phyloP scores from a whole-genome alignment of 2,888 invertebrate species.

The Belgica antarctica region DNA sequence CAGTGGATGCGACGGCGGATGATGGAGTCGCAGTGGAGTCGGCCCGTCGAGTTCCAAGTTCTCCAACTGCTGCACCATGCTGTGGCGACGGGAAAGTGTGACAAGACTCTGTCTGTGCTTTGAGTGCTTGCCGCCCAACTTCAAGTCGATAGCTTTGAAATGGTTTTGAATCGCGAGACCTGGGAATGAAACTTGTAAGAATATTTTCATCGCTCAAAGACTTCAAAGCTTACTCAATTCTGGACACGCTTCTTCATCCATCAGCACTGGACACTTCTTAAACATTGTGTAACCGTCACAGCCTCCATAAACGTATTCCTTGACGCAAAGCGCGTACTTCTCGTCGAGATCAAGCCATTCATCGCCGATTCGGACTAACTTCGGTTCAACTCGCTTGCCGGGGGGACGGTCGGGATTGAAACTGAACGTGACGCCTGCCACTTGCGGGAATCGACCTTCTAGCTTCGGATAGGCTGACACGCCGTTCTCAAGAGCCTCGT shows the following conservation, averaged over 20 bases:
- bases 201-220: not conserved
- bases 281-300: constrained; percentile 84
- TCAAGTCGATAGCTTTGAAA: constrained; percentile 80
- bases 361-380: constrained; percentile 78
- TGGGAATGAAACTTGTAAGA: not conserved
- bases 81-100: constrained; percentile 75
- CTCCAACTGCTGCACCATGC: constrained; percentile 75
- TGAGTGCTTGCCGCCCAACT: constrained; percentile 63
- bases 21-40: constrained; percentile 60
- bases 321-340: constrained; percentile 74
- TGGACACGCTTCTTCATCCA: constrained; percentile 82
- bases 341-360: constrained; percentile 72
- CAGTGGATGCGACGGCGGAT: not conserved
- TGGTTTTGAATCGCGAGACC: constrained; percentile 83
- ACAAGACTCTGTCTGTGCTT: constrained; percentile 84
- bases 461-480: constrained; percentile 82
- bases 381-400: constrained; percentile 68
- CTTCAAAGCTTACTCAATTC: constrained; percentile 59
- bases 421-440: constrained; percentile 72
- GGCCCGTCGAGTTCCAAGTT: constrained; percentile 68
- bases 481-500: constrained; percentile 77
- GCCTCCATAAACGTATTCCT: constrained; percentile 75
- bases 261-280: constrained; percentile 68
- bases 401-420: constrained; percentile 70
- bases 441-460: constrained; percentile 85